A percentile compares a stretch with the other conserved stretches of the same genome.
Conservation (phyloP, 2,888 invertebrate species). For the Chorisops tibialis region DNA sequence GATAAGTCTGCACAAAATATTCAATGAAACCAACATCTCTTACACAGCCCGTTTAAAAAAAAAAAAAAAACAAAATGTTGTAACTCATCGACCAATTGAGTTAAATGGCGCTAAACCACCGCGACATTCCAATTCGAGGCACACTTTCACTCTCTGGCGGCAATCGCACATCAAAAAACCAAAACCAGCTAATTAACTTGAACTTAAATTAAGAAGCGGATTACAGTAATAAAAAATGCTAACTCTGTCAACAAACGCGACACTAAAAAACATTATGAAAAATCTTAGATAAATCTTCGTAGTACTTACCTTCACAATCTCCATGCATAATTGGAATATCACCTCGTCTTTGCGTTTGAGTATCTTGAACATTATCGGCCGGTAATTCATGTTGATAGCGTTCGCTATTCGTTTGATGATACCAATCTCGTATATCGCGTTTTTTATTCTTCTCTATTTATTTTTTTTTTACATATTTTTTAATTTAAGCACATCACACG, state of each 20-base stretch:
- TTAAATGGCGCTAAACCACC: too few species aligned
- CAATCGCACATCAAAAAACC: constrained; percentile 10
- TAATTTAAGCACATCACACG: background rate
- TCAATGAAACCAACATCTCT: too few species aligned
- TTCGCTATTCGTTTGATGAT: constrained; percentile 38
- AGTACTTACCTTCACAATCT: constrained; percentile 56
- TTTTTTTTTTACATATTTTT: too few species aligned
- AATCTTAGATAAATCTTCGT: background rate
- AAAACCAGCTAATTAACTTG: constrained; percentile 13
- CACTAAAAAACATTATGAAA: background rate
- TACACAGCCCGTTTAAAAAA: too few species aligned
- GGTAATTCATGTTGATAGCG: constrained; percentile 46
- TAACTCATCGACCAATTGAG: too few species aligned
- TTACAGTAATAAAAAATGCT: constrained; percentile 16
- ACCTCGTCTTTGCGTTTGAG: constrained; percentile 54
- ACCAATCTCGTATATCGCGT: constrained; percentile 52
- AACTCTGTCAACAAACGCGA: constrained; percentile 15
- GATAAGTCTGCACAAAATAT: too few species aligned
- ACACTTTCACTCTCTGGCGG: constrained; percentile 5
- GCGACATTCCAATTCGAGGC: constrained; percentile 9
- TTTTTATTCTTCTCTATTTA: constrained; percentile 50
- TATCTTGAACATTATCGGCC: constrained; percentile 49
- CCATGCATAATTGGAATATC: constrained; percentile 64
- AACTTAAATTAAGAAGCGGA: constrained; percentile 19
- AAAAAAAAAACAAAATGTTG: too few species aligned